These are phyloP conservation scores for Leptinotarsa haldemani DNA, from an alignment of 2,888 invertebrate genomes.

Conservation along the genomic window DNA sequence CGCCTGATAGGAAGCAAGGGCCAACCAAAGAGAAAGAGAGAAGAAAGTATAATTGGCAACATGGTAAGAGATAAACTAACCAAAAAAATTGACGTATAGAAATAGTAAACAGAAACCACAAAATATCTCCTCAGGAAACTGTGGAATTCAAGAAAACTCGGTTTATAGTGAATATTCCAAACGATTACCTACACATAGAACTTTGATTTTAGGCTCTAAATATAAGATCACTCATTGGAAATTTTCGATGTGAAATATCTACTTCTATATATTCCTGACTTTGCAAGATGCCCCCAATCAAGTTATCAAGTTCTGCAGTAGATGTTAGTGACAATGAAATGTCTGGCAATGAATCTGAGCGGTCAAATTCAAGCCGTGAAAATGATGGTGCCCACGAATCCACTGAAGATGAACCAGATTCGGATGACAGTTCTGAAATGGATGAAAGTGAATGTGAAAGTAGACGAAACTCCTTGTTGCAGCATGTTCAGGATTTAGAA, in stretches of 20 bases:
- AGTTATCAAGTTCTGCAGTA: constrained; percentile 29
- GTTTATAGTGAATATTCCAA: too few relatives aligned
- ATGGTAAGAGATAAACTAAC: too few relatives aligned
- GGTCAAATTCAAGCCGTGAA: constrained; percentile 75
- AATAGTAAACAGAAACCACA: too few relatives aligned
- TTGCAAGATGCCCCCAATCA: constrained; percentile 35
- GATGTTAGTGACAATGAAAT: constrained; percentile 75
- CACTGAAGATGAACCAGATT: constrained; percentile 84
- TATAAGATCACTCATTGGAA: too few relatives aligned
- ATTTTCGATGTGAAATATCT: not conserved
- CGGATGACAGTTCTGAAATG: constrained; percentile 89
- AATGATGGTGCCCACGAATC: constrained; percentile 76
- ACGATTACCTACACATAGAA: too few relatives aligned
- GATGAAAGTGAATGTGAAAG: constrained; percentile 91
- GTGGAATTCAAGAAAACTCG: too few relatives aligned
- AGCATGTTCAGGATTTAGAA: constrained; percentile 89
- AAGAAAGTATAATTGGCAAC: too few relatives aligned
- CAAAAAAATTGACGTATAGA: too few relatives aligned
- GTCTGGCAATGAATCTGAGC: constrained; percentile 78
- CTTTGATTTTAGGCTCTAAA: too few relatives aligned
- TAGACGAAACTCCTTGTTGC: constrained; percentile 83
- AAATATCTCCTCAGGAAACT: too few relatives aligned
- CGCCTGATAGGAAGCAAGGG: too few relatives aligned
- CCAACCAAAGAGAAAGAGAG: too few relatives aligned
- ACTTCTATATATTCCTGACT: not conserved